These are phyloP conservation scores for Pachycephala philippinensis DNA, from an alignment of 2,113 vertebrate genomes.

Conservation along the genomic window DNA sequence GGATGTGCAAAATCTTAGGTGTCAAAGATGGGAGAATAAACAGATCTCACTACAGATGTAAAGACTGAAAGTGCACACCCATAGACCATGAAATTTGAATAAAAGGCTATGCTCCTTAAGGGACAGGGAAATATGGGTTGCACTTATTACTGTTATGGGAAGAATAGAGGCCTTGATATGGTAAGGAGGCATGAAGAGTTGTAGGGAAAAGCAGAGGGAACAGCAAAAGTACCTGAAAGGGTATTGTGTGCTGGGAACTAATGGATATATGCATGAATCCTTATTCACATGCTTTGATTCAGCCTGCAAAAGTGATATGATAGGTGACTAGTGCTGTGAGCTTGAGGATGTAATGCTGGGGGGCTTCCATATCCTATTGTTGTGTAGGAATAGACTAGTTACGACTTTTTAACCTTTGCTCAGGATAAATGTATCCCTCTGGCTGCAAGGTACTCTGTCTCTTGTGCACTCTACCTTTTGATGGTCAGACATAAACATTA, in stretches of 20 bases:
- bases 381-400: background rate
- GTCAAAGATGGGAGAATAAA: background rate
- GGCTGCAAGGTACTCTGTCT: background rate
- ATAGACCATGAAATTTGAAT: background rate
- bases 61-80: background rate
- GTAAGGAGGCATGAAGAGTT: background rate
- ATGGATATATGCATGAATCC: background rate
- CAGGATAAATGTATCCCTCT: background rate
- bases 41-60: background rate
- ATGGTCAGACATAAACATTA: background rate
- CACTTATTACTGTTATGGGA: rapidly evolving
- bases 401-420: background rate
- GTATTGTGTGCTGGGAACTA: background rate
- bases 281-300: background rate
- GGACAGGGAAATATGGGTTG: background rate
- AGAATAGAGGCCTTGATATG: background rate
- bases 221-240: background rate
- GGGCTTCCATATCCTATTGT: background rate
- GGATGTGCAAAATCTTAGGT: background rate
- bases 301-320: background rate
- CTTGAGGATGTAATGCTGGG: background rate
- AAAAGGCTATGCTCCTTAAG: background rate
- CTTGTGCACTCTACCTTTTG: background rate
- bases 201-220: background rate
- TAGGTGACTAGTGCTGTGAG: background rate